These are phyloP conservation scores for Verasper variegatus DNA, from an alignment of 2,113 vertebrate genomes.

Conservation along the genomic window DNA sequence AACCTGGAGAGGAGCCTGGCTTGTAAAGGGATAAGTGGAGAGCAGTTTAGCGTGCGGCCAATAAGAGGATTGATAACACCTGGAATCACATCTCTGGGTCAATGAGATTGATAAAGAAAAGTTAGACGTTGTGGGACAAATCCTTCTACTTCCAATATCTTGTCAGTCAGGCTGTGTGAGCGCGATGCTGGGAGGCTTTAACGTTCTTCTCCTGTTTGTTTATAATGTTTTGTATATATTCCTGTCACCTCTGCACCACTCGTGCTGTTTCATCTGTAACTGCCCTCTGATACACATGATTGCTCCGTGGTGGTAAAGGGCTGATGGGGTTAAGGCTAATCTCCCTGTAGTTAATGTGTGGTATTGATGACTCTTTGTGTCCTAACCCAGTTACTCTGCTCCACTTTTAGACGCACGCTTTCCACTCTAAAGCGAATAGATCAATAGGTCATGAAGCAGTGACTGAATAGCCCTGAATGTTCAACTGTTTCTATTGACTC, in stretches of 20 bases:
- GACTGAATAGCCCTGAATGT: conserved; percentile 34
- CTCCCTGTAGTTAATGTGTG: conserved; percentile 32
- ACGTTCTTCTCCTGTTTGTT: background rate
- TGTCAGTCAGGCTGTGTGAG: conserved; percentile 15
- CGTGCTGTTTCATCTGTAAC: conserved; percentile 19
- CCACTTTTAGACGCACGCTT: conserved; percentile 41
- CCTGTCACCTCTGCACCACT: conserved; percentile 19
- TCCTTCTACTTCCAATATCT: conserved; percentile 6
- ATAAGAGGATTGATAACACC: conserved; percentile 16
- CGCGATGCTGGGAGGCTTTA: background rate
- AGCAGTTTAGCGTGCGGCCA: background rate
- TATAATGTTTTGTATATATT: background rate
- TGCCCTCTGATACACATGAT: background rate
- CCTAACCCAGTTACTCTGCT: conserved; percentile 60
- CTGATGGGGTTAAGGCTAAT: conserved; percentile 39
- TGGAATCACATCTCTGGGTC: conserved; percentile 34
- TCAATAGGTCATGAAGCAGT: conserved; percentile 50
- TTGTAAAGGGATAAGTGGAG: conserved; percentile 5
- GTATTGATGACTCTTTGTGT: conserved; percentile 29
- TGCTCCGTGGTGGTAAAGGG: conserved; percentile 32
- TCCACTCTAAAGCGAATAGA: conserved; percentile 40
- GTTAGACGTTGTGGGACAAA: conserved; percentile 39
- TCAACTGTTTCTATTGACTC: conserved; percentile 32
- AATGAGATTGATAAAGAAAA: conserved; percentile 60
- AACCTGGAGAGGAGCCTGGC: conserved; percentile 10